phyloP scores from a whole-genome alignment of 2,888 invertebrate genomes.

The Pyrochroa serraticornis region DNA sequence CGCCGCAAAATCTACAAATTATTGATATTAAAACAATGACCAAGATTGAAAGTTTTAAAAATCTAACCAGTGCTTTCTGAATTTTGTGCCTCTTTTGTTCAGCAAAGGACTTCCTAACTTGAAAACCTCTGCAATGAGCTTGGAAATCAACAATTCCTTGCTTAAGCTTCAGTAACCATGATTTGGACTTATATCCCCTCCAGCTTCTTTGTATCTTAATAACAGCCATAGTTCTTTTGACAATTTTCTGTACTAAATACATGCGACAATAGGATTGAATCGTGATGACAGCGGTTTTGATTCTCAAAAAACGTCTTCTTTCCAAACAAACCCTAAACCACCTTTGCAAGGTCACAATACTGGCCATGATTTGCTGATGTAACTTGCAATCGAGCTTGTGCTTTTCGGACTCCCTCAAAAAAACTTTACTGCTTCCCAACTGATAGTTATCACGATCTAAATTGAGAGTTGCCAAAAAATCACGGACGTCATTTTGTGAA shows the following conservation, averaged over 20 bases:
- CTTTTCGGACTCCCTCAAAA: slow-evolving; percentile 93
- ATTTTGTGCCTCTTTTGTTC: slow-evolving; percentile 50
- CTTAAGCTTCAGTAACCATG: slow-evolving; percentile 71
- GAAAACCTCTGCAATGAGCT: slow-evolving; percentile 72
- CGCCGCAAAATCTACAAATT: slow-evolving; percentile 43
- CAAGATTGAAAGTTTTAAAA: neutral
- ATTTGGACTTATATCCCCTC: slow-evolving; percentile 71
- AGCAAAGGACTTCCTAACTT: slow-evolving; percentile 64
- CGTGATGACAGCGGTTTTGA: slow-evolving; percentile 74
- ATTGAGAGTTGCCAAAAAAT: slow-evolving; percentile 82
- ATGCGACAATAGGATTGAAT: slow-evolving; percentile 78
- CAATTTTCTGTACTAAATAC: slow-evolving; percentile 65
- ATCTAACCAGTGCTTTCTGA: slow-evolving; percentile 6
- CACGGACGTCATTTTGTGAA: slow-evolving; percentile 83
- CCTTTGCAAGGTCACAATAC: slow-evolving; percentile 88
- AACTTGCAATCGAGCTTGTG: slow-evolving; percentile 88
- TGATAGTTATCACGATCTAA: slow-evolving; percentile 91
- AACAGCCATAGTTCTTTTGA: slow-evolving; percentile 63
- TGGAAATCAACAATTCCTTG: slow-evolving; percentile 70
- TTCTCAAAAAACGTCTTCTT: slow-evolving; percentile 75
- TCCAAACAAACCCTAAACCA: slow-evolving; percentile 87
- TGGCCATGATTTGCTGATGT: slow-evolving; percentile 92
- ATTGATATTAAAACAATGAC: neutral
- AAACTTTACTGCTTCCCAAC: slow-evolving; percentile 86
- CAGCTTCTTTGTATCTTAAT: slow-evolving; percentile 79